Conservation (phyloP, 1,140 invertebrate species). For the Zaprionus nigranus region DNA sequence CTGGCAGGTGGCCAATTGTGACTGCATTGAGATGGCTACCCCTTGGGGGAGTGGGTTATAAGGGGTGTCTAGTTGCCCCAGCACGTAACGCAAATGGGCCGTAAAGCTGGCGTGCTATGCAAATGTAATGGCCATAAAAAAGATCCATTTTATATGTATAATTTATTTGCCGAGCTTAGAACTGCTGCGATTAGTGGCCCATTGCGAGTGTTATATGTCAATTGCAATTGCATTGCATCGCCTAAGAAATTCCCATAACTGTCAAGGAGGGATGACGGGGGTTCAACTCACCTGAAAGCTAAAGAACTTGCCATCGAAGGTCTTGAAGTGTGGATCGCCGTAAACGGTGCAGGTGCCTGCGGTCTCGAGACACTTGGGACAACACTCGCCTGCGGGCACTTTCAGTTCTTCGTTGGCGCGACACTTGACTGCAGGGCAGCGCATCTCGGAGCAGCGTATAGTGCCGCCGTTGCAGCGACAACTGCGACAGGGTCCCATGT, state of each 20-base stretch:
- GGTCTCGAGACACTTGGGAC: constrained; percentile 93
- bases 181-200: neutral
- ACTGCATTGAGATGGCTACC: neutral
- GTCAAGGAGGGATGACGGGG: neutral
- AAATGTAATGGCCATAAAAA: constrained; percentile 43
- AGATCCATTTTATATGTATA: constrained; percentile 14
- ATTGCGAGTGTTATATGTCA: constrained; percentile 21
- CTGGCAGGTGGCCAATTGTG: constrained; percentile 22
- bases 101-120: constrained; percentile 34
- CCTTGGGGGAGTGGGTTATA: too few species aligned
- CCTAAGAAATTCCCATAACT: constrained; percentile 27
- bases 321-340: constrained; percentile 96
- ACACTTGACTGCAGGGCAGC: constrained; percentile 89
- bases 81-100: constrained; percentile 34
- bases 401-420: constrained; percentile 90
- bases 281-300: constrained; percentile 90
- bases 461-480: constrained; percentile 92
- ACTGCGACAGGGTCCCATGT: constrained; percentile 93
- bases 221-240: constrained; percentile 21
- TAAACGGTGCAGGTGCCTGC: constrained; percentile 96
- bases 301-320: constrained; percentile 96
- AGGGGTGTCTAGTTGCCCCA: neutral
- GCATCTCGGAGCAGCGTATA: constrained; percentile 91
- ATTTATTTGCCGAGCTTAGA: constrained; percentile 30
- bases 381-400: constrained; percentile 92